Percentiles rank a stretch among this genome's conserved stretches.
Conservation (phyloP, 2,797 vertebrate species). For the Onychomys leucogaster region DNA sequence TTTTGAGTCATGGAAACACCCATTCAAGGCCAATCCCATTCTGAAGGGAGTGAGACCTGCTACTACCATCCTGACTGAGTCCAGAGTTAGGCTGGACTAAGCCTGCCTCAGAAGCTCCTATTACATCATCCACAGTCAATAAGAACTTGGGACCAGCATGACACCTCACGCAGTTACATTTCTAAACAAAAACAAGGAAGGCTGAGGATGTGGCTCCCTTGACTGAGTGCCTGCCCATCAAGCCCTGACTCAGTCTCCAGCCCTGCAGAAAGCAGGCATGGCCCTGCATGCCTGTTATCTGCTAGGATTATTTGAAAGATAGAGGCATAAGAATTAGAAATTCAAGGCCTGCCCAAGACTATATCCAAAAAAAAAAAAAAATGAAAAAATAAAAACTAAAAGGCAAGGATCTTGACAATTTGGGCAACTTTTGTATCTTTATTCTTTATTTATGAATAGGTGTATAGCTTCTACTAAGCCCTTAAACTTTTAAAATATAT, state of each 20-base stretch:
- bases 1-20: constrained; percentile 5
- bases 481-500: not conserved
- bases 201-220: not conserved
- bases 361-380: not conserved
- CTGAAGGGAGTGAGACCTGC: constrained; percentile 21
- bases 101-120: constrained; percentile 54
- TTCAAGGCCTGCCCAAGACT: not conserved
- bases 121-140: constrained; percentile 47
- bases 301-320: not conserved
- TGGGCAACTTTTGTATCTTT: constrained; percentile 27
- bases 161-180: constrained; percentile 34
- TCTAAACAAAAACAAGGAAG: constrained; percentile 54
- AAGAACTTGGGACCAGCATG: constrained; percentile 39
- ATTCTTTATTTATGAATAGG: constrained; percentile 1
- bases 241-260: not conserved
- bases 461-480: not conserved
- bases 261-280: too few relatives aligned
- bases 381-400: not conserved
- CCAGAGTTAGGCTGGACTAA: constrained; percentile 29
- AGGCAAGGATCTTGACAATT: not conserved
- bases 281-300: not conserved
- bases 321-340: not conserved
- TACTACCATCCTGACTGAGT: not conserved
- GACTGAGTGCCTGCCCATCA: not conserved
- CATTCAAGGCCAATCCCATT: constrained; percentile 60